phyloP scores from a whole-genome alignment of 2,797 vertebrate genomes.

The Amblyraja radiata region DNA sequence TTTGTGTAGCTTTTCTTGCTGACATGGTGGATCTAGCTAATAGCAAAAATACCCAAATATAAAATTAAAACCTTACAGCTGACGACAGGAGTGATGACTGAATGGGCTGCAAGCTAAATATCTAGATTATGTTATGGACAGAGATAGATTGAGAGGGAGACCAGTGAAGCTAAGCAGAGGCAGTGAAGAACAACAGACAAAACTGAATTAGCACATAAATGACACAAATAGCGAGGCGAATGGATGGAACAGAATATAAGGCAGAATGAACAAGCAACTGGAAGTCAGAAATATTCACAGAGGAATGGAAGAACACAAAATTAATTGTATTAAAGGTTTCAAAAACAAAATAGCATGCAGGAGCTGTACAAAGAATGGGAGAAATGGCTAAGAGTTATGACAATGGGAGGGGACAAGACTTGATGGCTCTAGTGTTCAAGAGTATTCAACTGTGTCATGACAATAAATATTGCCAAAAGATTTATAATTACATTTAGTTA shows the following conservation, averaged over 20 bases:
- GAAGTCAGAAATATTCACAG: not conserved
- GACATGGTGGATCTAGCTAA: not conserved
- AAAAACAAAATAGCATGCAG: not conserved
- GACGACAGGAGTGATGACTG: not conserved
- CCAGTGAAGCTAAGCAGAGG: not conserved
- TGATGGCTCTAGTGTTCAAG: not conserved
- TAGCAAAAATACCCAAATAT: not conserved
- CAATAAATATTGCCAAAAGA: not conserved
- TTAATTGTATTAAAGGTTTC: not conserved
- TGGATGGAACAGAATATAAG: not conserved
- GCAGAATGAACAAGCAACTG: not conserved
- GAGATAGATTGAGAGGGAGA: not conserved
- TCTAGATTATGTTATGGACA: not conserved
- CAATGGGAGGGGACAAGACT: not conserved
- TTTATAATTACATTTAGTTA: not conserved
- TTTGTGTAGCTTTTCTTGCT: not conserved
- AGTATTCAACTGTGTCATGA: not conserved
- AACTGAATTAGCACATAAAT: not conserved
- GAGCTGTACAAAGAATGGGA: not conserved
- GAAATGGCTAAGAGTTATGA: not conserved
- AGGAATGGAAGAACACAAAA: not conserved
- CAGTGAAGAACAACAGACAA: not conserved
- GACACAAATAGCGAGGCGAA: not conserved
- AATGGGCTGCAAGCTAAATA: not conserved
- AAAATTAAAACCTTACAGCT: not conserved